Conservation (phyloP, 2,888 invertebrate genomes). For the Epinotia bilunana region DNA sequence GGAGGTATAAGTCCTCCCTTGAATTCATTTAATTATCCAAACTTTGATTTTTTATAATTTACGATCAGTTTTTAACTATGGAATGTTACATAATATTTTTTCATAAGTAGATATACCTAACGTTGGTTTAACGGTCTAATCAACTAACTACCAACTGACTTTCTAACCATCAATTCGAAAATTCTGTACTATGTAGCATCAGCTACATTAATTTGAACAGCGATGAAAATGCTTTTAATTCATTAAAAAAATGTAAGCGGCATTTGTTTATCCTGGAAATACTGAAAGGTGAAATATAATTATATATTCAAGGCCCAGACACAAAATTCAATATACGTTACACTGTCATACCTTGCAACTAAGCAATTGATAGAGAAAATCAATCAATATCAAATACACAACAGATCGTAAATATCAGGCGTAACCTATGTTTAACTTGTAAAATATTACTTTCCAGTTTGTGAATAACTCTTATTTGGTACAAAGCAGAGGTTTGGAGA, state of each 20-base stretch:
- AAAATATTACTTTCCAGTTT: constrained; percentile 40
- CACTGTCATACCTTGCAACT: constrained; percentile 11
- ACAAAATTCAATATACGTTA: background rate
- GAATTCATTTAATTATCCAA: too few species aligned
- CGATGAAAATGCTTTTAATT: too few species aligned
- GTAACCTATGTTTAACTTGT: constrained; percentile 41
- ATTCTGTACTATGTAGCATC: background rate
- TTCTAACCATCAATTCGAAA: background rate
- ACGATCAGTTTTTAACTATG: too few species aligned
- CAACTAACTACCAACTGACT: too few species aligned
- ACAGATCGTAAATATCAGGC: constrained; percentile 8
- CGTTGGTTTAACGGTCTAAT: too few species aligned
- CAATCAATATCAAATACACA: constrained; percentile 25
- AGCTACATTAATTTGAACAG: background rate
- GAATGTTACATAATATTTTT: too few species aligned
- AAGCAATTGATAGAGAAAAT: constrained; percentile 37
- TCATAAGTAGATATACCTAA: too few species aligned
- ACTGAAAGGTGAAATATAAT: background rate
- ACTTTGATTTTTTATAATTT: too few species aligned
- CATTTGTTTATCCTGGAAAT: background rate
- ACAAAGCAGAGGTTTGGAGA: constrained; percentile 46
- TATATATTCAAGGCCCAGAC: background rate
- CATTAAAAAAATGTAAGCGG: background rate
- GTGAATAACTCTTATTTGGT: constrained; percentile 46
- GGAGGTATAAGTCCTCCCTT: background rate